phyloP scores from a whole-genome alignment of 2,797 vertebrate species.

The Rhinella marina region DNA sequence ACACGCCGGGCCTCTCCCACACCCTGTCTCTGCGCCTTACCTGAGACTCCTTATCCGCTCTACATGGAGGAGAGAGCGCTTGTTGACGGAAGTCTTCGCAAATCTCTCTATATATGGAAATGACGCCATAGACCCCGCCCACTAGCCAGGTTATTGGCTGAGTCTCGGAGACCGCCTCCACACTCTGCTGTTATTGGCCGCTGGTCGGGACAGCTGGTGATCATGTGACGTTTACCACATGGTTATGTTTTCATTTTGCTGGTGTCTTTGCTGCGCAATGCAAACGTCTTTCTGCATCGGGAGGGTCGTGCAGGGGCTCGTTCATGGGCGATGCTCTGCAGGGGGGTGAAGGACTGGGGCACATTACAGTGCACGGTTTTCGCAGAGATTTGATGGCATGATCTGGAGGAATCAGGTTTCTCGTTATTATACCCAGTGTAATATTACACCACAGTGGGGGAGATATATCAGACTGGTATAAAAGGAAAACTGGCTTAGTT shows the following conservation, averaged over 20 bases:
- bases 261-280: no score
- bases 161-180: not conserved
- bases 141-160: not conserved
- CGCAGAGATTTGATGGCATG: no score
- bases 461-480: no score
- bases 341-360: no score
- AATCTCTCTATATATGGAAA: not conserved
- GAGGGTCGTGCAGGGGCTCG: no score
- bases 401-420: no score
- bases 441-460: no score
- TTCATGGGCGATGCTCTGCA: no score
- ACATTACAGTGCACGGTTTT: no score
- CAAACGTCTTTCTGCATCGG: not conserved
- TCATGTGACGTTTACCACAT: slow-evolving; percentile 23
- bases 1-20: not conserved
- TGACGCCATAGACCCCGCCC: not conserved
- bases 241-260: slow-evolving; percentile 22
- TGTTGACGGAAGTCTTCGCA: slow-evolving; percentile 37
- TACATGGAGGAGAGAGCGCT: not conserved
- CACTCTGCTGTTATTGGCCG: not conserved
- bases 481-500: no score
- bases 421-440: no score
- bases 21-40: not conserved
- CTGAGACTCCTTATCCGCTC: no score
- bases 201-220: accelerated